Base-by-base conservation (phyloP, 2,888 invertebrate genomes). In the Cheilosia scutellata region DNA sequence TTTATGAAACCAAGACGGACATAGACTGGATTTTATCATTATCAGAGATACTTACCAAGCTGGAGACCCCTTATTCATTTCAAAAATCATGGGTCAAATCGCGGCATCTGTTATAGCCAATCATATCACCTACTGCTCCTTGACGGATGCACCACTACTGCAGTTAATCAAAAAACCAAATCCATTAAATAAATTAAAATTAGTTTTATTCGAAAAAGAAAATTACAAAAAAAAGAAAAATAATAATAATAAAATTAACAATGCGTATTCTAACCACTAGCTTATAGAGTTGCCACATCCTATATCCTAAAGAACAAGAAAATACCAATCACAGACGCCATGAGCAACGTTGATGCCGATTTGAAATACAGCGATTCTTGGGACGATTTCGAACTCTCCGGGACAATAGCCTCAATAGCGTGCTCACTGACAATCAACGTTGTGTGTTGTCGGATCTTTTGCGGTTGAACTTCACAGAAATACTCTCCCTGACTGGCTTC, bases 381-480 rank as follows among this genome's bases (percentile, higher is more conserved):
- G 5, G 87, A 87, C 0, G 91, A 90, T 7, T 49, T 89, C 3
- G 90, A 89, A 75, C 90, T 91, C 79, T 91, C 91, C 25, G 91
- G 89, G 6, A 87, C 83, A 13, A 89, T 89, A 57, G 88, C 88
- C 33, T 90, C 90, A 49, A 90, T 65, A 29, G 89, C 87, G 27
- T 89, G 88, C 27, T 82, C 82, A 20, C 58, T 77, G 7, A 90
- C 77, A 4, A 75, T 25, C 31, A 90, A 82, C 25, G 88, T 88
- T 1, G 84, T 89, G 33, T 84, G 74, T 9, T 88, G 33, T 9
- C 37, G 53, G 6, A 88, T 75, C 0, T 86, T 76, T 20, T 88
- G 82, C 7, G 91, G 91, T 51, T 80, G 31, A 2, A 90, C 86
- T 7, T 87, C 47, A 68, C 91, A 91, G 44, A 62, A 63, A 29